Conservation (phyloP, 2,113 vertebrate species). For the Python bivittatus region DNA sequence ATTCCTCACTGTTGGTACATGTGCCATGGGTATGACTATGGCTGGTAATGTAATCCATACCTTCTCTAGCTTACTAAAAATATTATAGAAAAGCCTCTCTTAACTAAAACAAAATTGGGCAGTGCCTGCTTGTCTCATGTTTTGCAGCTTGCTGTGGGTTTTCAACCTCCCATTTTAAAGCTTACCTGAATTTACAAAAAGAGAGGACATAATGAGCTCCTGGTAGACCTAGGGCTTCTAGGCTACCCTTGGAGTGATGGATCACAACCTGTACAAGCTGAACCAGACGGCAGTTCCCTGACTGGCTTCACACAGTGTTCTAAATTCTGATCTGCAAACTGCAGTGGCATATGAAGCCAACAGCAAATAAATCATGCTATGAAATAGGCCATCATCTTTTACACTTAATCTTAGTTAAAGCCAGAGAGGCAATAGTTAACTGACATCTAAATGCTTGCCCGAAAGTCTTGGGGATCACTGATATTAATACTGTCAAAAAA, state of each 20-base stretch:
- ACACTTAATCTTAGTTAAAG: not conserved
- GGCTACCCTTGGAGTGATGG: too few species aligned
- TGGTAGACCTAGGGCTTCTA: too few species aligned
- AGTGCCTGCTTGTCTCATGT: not conserved
- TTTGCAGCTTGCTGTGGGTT: too few species aligned
- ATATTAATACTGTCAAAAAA: not conserved
- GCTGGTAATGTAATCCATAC: not conserved
- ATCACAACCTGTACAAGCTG: too few species aligned
- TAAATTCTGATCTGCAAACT: too few species aligned
- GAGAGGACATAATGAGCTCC: too few species aligned
- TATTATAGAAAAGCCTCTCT: not conserved
- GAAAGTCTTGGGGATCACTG: not conserved
- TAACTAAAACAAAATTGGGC: not conserved
- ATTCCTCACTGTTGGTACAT: not conserved
- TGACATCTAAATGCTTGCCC: not conserved
- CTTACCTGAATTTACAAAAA: too few species aligned
- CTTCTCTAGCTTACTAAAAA: not conserved
- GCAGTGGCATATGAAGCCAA: not conserved
- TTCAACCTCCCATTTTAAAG: too few species aligned
- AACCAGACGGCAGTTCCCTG: too few species aligned
- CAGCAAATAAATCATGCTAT: not conserved
- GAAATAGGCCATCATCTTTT: not conserved
- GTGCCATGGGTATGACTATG: not conserved
- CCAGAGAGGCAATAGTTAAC: not conserved
- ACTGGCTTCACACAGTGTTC: too few species aligned